phyloP scores from a whole-genome alignment of 2,888 invertebrate genomes.

The Acleris cristana region DNA sequence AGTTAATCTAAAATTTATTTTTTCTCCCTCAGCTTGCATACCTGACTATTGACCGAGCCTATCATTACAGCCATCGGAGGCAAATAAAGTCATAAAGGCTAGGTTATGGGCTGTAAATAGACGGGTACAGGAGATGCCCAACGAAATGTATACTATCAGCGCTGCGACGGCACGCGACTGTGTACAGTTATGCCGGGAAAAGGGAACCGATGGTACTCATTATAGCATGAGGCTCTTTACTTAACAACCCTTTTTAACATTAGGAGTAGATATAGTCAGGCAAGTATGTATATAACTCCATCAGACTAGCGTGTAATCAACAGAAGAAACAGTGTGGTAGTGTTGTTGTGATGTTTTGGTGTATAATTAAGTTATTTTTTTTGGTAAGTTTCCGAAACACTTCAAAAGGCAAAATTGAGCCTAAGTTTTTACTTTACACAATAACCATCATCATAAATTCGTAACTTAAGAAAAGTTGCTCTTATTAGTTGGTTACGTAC shows the following conservation, averaged over 20 bases:
- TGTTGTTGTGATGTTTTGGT: too few species aligned
- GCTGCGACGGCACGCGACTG: slow-evolving; percentile 14
- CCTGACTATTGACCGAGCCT: neutral
- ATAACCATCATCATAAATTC: too few species aligned
- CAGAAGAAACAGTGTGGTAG: too few species aligned
- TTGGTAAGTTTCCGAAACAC: too few species aligned
- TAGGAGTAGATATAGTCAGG: neutral
- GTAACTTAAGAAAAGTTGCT: too few species aligned
- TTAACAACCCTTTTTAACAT: neutral
- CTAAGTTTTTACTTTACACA: too few species aligned
- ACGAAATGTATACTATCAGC: slow-evolving; percentile 4
- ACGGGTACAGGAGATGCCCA: neutral
- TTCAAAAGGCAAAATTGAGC: too few species aligned
- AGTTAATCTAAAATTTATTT: too few species aligned
- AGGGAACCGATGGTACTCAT: slow-evolving; percentile 3
- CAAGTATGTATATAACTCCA: neutral
- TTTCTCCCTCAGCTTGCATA: too few species aligned
- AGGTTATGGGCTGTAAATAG: slow-evolving; percentile 9
- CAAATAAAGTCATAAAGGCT: slow-evolving; percentile 12
- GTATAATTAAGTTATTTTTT: too few species aligned
- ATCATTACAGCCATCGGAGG: neutral
- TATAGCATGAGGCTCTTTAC: neutral
- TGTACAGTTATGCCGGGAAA: slow-evolving; percentile 7
- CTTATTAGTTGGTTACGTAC: too few species aligned
- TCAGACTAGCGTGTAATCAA: too few species aligned